phyloP scores from a whole-genome alignment of 53 echinoderm and acorn worm species.

The Echinometra lucunter region DNA sequence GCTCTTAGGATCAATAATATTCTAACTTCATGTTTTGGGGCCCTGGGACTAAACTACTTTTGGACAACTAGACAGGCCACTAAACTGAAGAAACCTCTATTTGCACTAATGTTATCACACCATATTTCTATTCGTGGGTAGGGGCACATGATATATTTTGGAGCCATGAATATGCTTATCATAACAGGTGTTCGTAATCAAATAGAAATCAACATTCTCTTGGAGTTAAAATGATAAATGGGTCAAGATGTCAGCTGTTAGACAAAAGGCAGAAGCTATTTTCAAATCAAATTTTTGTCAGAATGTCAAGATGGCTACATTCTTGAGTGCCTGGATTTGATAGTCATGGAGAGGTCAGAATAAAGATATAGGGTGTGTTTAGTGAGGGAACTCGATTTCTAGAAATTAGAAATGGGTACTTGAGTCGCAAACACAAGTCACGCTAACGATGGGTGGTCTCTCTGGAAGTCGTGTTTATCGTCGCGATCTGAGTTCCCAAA shows the following conservation, averaged over 20 bases:
- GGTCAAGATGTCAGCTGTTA: constrained; percentile 21
- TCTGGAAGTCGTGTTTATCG: too few species aligned
- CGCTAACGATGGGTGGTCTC: too few species aligned
- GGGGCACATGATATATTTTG: background rate
- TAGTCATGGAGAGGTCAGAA: background rate
- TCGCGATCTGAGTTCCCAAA: too few species aligned
- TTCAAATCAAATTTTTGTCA: background rate
- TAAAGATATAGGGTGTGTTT: too few species aligned
- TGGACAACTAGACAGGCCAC: background rate
- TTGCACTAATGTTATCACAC: background rate
- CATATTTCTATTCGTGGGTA: background rate
- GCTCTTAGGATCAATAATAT: too few species aligned
- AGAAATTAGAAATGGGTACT: too few species aligned
- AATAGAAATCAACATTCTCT: constrained; percentile 4
- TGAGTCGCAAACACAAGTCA: too few species aligned
- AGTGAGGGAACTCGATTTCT: too few species aligned
- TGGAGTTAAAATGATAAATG: background rate
- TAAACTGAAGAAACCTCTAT: background rate
- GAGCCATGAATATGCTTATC: background rate
- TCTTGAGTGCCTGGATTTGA: constrained; percentile 22
- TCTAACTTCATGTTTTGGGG: background rate
- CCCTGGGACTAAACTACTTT: background rate
- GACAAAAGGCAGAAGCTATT: constrained; percentile 29
- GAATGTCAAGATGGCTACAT: background rate
- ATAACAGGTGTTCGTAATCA: constrained; percentile 10